Percentiles rank a stretch among this genome's conserved stretches.
Conservation (phyloP, 2,113 vertebrate species). For the Aphyosemion australe region DNA sequence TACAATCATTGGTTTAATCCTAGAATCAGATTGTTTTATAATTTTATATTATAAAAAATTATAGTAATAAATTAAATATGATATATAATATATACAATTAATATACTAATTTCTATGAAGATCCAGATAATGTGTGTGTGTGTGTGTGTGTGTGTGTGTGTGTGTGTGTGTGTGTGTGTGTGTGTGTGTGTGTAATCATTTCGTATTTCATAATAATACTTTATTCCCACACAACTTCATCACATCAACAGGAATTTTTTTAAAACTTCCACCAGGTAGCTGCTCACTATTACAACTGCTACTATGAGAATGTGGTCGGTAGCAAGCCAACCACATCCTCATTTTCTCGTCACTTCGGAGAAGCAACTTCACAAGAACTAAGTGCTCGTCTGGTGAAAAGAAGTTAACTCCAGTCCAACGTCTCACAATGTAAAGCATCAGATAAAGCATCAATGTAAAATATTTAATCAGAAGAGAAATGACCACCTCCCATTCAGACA, state of each 20-base stretch:
- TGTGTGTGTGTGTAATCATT: too few species aligned
- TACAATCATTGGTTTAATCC: too few species aligned
- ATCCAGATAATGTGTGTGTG: too few species aligned
- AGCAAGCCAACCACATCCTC: constrained; percentile 68
- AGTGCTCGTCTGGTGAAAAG: constrained; percentile 17
- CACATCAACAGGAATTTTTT: constrained; percentile 3
- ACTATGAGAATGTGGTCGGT: constrained; percentile 35
- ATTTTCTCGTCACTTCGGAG: constrained; percentile 58
- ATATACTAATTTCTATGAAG: too few species aligned
- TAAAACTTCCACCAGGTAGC: neutral
- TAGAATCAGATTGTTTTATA: too few species aligned
- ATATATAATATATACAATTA: too few species aligned
- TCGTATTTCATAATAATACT: too few species aligned
- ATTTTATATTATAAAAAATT: too few species aligned
- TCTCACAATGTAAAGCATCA: neutral
- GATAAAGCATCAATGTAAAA: neutral
- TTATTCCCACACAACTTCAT: neutral
- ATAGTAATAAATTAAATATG: too few species aligned
- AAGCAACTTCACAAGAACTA: constrained; percentile 36
- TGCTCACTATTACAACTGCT: constrained; percentile 17
- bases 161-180: too few species aligned
- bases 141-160: too few species aligned
- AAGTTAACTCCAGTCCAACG: constrained; percentile 14
- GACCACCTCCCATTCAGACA: neutral
- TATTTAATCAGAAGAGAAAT: constrained; percentile 8